These are phyloP conservation scores for Netelia melanura DNA, from an alignment of 2,888 invertebrate species.

Conservation along the genomic window DNA sequence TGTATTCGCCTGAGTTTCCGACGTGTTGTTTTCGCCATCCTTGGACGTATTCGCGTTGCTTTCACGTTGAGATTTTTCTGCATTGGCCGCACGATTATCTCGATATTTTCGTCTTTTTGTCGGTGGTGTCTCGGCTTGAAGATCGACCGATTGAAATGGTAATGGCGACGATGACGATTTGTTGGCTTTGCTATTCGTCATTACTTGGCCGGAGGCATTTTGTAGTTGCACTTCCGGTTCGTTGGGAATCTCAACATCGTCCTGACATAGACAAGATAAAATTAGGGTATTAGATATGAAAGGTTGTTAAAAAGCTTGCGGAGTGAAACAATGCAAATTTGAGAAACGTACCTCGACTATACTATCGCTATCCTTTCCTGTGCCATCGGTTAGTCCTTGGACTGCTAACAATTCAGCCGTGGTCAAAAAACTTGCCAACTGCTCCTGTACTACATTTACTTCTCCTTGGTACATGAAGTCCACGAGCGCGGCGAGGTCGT, in stretches of 20 bases:
- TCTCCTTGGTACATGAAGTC: slow-evolving; percentile 94
- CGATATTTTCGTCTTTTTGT: slow-evolving; percentile 83
- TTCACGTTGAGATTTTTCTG: slow-evolving; percentile 77
- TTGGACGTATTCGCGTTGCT: slow-evolving; percentile 76
- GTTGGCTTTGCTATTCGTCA: slow-evolving; percentile 79
- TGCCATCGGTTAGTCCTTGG: slow-evolving; percentile 90
- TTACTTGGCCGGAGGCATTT: slow-evolving; percentile 79
- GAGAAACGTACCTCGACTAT: slow-evolving; percentile 77
- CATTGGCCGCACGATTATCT: slow-evolving; percentile 77
- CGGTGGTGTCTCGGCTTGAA: slow-evolving; percentile 81
- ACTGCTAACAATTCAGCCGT: slow-evolving; percentile 92
- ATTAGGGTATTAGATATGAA: neutral
- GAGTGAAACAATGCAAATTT: too few species aligned
- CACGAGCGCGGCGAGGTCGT: slow-evolving; percentile 91
- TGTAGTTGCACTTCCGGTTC: slow-evolving; percentile 84
- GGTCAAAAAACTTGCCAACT: slow-evolving; percentile 91
- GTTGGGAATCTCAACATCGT: slow-evolving; percentile 83
- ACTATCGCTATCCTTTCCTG: slow-evolving; percentile 83
- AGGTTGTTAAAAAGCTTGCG: neutral
- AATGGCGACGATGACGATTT: slow-evolving; percentile 82
- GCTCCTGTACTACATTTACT: slow-evolving; percentile 93
- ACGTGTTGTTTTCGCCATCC: slow-evolving; percentile 77
- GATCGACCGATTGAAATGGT: slow-evolving; percentile 79
- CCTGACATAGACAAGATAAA: slow-evolving; percentile 72
- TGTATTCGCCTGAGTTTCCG: slow-evolving; percentile 77